A percentile compares a stretch with the other conserved stretches of the same genome.
Evolutionary conservation across 2,113 vertebrate genomes (phyloP).

Genomic region (Corydoras maculifer): DNA sequence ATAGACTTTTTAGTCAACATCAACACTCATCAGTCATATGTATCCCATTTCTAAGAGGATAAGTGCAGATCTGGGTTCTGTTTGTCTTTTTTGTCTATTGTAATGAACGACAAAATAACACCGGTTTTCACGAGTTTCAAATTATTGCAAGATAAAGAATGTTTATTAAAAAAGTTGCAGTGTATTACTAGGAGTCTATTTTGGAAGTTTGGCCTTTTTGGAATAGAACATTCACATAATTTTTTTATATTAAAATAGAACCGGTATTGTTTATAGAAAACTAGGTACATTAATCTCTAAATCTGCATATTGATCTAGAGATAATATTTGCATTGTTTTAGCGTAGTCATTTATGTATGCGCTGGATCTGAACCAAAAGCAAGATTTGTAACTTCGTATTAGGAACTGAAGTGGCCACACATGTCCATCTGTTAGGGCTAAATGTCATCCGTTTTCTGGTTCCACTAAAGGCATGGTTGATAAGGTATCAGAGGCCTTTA

Average conservation of each 20-base stretch:
- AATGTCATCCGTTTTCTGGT: conserved; percentile 56
- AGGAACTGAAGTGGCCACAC: conserved; percentile 34
- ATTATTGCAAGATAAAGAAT: no score
- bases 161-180: no score
- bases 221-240: no score
- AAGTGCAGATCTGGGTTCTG: conserved; percentile 17
- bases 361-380: background rate
- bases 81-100: conserved; percentile 1
- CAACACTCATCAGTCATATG: conserved; percentile 26
- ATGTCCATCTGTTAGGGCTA: conserved; percentile 29
- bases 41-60: conserved; percentile 16
- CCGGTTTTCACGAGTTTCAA: no score
- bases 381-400: conserved; percentile 2
- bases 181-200: no score
- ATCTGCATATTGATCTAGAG: background rate
- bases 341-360: background rate
- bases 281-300: no score
- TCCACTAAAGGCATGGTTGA: conserved; percentile 60
- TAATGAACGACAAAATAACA: background rate
- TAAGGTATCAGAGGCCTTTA: conserved; percentile 70
- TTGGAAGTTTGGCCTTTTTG: no score
- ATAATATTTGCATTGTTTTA: no score
- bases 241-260: no score
- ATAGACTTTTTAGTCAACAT: conserved; percentile 27
- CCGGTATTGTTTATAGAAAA: no score